Conservation (phyloP, 2,797 vertebrate genomes). For the Apodemus agrarius region DNA sequence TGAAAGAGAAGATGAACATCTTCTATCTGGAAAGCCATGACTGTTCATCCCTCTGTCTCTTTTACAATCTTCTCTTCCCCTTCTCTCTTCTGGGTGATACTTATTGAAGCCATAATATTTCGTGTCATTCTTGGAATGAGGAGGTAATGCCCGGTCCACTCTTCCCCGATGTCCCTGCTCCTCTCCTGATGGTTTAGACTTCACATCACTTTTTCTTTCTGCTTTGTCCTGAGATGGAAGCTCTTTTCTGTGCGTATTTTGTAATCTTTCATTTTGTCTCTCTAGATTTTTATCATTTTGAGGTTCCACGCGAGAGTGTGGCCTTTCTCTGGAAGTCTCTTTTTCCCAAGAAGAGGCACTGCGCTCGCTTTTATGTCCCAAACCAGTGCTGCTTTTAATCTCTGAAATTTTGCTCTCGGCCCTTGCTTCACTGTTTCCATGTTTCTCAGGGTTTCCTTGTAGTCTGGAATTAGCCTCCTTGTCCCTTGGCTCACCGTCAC, state of each 20-base stretch:
- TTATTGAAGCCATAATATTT: conserved; percentile 84
- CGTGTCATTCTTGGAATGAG: conserved; percentile 81
- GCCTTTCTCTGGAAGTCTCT: conserved; percentile 83
- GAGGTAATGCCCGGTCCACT: conserved; percentile 84
- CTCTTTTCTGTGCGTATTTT: conserved; percentile 82
- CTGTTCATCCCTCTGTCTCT: conserved; percentile 82
- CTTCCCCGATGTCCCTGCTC: conserved; percentile 84
- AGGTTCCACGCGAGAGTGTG: conserved; percentile 82
- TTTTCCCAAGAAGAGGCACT: conserved; percentile 82
- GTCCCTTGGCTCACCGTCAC: conserved; percentile 74
- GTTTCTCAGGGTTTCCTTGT: conserved; percentile 81
- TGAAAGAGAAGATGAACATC: conserved; percentile 76
- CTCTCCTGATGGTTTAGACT: conserved; percentile 82
- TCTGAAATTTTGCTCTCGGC: conserved; percentile 82
- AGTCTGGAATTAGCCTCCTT: conserved; percentile 81
- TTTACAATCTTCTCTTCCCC: conserved; percentile 82
- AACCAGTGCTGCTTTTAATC: conserved; percentile 78
- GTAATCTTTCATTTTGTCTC: conserved; percentile 84
- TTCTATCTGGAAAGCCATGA: conserved; percentile 82
- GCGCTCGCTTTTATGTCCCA: conserved; percentile 81
- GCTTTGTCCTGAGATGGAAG: conserved; percentile 84
- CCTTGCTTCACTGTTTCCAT: conserved; percentile 82
- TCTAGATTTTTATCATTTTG: conserved; percentile 79
- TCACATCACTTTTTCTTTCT: conserved; percentile 84
- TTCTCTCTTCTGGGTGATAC: conserved; percentile 82